Evolutionary conservation across 1,140 invertebrate genomes (phyloP), one percentile per base, ranked within the genome.

Genomic region (Caenorhabditis elegans): DNA sequence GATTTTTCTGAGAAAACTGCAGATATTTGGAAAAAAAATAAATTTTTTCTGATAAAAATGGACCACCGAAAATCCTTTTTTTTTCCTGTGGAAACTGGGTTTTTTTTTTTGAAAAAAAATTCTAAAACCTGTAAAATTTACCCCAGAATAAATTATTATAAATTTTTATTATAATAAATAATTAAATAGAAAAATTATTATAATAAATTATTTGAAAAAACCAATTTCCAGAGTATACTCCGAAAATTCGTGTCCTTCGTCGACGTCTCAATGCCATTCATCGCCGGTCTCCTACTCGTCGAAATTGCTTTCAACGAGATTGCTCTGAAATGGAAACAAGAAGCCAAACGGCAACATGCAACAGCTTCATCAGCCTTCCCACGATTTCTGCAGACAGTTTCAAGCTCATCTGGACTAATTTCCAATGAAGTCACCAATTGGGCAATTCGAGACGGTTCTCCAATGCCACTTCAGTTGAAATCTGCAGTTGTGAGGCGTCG

Each of bases 231-330:
- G 83, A 76, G 76, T 3, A 36, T 85, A 3, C 19, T 82, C 1
- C 26, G 10, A 3, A 76, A 81, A n/a, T 85, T 76, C 49, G 43
- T 53, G 6, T 84, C 76, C 10, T 82, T 84, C 34, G 83, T 83
- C 19, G 84, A 85, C 48, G 47, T 85, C 19, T 77, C 60, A 19
- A 43, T 78, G 17, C 78, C 82, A 17, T 82, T 82, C 26, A n/a
- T 84, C 2, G 46, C 24, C 46, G 77, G 76, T n/a, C 19, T 82
- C 13, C 47, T 79, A 17, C 26, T 82, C 8, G 22, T 80, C 24
- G 26, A 49, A 34, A 46, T 80, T 3, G 51, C 81, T 4, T 76
- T 79, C 10, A 80, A 79, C 60, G 76, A 65, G 17, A 65, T 65
- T 17, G 55, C 55, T 34, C 13, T 65, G 26, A 65, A 65, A 36